Base-by-base conservation (phyloP, 1,140 invertebrate species). In the Pantala flavescens region DNA sequence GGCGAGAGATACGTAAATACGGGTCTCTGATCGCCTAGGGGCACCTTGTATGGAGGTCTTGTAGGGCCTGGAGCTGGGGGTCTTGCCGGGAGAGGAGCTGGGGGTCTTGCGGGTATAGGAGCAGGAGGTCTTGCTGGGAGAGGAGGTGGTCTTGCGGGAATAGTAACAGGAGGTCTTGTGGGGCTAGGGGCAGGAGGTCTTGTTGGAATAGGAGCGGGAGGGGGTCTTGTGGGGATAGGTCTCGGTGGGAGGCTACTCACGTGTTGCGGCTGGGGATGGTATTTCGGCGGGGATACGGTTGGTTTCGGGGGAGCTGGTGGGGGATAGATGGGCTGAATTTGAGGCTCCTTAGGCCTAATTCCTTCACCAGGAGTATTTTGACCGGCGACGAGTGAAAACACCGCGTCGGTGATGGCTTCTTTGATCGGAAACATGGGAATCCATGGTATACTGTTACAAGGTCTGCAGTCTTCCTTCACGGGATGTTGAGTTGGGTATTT, bases 371-470 rank as follows among this genome's bases (percentile, higher is more conserved):
- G 9, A 21, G 7, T 3, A 42, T 24, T 23, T 43, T 42, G n/a
- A 71, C 21, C 14, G 70, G 74, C 19, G 70, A 70, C n/a, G 63
- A 24, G 19, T n/a, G 74, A 36, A n/a, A 74, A 21, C 7, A 71
- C n/a, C 24, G 74, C n/a, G 43, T 42, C 16, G 28, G 70, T 0
- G n/a, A 36, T 28, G 10, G 43, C 43, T 5, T 11, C 24, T 49
- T 73, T 71, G 43, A 24, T 14, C 55, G 24, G 55, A 7, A 70
- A 43, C 77, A 93, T 87, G 5, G 91, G 91, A 76, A 91, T 87
- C 91, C 91, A 93, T 74, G 91, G 91, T 76, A 88, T 85, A 77
- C 87, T 86, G 81, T 93, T 92, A 79, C 91, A 93, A 73, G 89
- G 84, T 79, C 90, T 89, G 78, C 91, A 93, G 74, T 85, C 83